Conservation (phyloP, 2,888 invertebrate species). For the Sipha maydis region DNA sequence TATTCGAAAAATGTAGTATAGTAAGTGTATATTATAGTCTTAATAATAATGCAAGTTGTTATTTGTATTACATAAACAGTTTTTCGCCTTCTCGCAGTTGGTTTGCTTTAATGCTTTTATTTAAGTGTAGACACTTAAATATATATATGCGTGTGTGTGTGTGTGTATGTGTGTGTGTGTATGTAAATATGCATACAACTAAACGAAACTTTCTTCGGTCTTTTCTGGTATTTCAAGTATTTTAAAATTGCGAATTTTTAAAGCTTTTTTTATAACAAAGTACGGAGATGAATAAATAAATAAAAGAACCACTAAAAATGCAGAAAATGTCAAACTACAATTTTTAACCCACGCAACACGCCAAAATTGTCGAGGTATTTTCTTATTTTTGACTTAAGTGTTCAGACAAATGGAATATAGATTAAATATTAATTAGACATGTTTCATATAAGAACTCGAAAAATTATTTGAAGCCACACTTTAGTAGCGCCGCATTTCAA, state of each 20-base stretch:
- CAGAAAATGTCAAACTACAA: constrained; percentile 42
- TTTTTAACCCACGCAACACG: not conserved
- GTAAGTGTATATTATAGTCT: not conserved
- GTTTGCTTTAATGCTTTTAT: not conserved
- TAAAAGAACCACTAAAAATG: constrained; percentile 25
- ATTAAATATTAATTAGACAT: not conserved
- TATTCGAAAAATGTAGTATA: not conserved
- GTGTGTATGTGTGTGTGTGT: too few species aligned
- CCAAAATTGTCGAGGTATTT: constrained; percentile 12
- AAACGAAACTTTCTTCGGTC: not conserved
- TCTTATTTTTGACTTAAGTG: not conserved
- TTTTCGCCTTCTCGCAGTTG: not conserved
- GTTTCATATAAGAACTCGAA: too few species aligned
- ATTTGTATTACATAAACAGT: not conserved
- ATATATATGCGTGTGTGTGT: too few species aligned
- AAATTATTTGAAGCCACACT: not conserved
- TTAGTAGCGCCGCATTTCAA: not conserved
- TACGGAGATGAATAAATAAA: not conserved
- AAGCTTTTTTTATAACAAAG: not conserved
- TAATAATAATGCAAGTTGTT: not conserved
- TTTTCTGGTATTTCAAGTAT: constrained; percentile 34
- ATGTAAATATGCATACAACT: not conserved
- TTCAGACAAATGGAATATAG: constrained; percentile 24
- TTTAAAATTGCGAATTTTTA: constrained; percentile 35
- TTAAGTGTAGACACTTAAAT: not conserved